Evolutionary conservation across 37 sponge, comb jelly and placozoan genomes (phyloP).

Genomic region (Beroe ovata): DNA sequence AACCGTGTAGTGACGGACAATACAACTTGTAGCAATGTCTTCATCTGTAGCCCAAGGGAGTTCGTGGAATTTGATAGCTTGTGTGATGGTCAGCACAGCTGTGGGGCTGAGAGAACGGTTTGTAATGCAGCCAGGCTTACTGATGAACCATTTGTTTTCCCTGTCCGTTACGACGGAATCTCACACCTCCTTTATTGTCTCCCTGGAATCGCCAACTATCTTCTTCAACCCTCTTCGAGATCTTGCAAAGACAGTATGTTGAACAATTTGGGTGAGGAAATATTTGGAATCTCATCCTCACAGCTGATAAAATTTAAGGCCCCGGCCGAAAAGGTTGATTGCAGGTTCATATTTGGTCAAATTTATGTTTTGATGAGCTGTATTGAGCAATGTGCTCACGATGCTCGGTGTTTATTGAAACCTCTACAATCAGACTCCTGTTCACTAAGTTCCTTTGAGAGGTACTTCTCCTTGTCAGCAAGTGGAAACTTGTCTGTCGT

Average conservation of each 20-base stretch:
- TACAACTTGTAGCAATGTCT: neutral
- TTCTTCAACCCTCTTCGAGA: neutral
- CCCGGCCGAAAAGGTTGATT: neutral
- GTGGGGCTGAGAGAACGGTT: neutral
- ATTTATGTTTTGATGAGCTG: neutral
- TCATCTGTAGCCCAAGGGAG: neutral
- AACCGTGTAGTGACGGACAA: neutral
- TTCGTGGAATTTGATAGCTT: neutral
- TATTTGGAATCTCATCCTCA: neutral
- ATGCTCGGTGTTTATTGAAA: neutral
- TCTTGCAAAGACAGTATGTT: neutral
- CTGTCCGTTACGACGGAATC: neutral
- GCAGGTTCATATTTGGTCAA: neutral
- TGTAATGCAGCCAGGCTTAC: neutral
- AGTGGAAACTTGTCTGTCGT: neutral
- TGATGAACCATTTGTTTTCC: neutral
- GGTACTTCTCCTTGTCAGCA: neutral
- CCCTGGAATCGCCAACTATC: neutral
- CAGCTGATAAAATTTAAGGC: neutral
- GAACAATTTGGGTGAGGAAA: neutral
- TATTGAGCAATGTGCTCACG: neutral
- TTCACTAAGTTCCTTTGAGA: neutral
- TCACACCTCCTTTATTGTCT: neutral
- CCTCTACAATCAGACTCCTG: neutral
- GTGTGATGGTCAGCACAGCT: neutral